Evolutionary conservation across 2,797 vertebrate genomes (phyloP).

Genomic region (Siniperca scherzeri): DNA sequence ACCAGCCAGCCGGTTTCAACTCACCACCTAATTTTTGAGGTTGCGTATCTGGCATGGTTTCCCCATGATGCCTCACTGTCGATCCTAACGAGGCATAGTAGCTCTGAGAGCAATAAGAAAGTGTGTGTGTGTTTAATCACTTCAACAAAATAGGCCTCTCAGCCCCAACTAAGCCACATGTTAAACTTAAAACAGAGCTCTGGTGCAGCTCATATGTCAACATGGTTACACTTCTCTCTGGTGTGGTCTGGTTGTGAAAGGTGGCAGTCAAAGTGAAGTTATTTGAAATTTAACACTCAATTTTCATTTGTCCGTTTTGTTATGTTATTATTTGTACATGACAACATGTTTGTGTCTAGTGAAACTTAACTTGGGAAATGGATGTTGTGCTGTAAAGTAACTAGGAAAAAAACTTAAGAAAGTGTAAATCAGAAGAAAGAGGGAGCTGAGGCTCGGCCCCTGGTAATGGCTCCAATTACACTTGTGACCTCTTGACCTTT

Average conservation of each 20-base stretch:
- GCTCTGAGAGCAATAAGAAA: conserved; percentile 46
- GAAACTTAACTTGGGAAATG: conserved; percentile 2
- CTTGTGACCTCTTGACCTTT: conserved; percentile 27
- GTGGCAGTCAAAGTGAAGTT: conserved; percentile 34
- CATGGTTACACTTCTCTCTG: conserved; percentile 35
- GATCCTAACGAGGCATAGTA: conserved; percentile 48
- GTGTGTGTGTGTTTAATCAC: conserved; percentile 44
- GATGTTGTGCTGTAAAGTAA: conserved; percentile 9
- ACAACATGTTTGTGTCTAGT: background rate
- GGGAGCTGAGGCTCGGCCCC: background rate
- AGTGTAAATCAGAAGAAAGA: conserved; percentile 1
- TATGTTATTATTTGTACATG: background rate
- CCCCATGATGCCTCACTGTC: conserved; percentile 54
- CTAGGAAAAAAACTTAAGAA: background rate
- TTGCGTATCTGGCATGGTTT: conserved; percentile 58
- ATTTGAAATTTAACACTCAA: conserved; percentile 16
- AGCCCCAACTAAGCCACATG: conserved; percentile 39
- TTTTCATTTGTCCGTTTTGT: conserved; percentile 3
- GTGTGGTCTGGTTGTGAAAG: conserved; percentile 54
- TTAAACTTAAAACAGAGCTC: conserved; percentile 36
- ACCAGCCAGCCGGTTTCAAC: conserved; percentile 69
- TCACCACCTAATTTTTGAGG: conserved; percentile 67
- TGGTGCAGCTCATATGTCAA: conserved; percentile 35
- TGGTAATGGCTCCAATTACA: conserved; percentile 13
- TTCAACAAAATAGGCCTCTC: conserved; percentile 39